Evolutionary conservation across 2,888 invertebrate species (phyloP), one percentile per base, ranked within the genome.

Genomic region (Sinodicranocentrus sp.): DNA sequence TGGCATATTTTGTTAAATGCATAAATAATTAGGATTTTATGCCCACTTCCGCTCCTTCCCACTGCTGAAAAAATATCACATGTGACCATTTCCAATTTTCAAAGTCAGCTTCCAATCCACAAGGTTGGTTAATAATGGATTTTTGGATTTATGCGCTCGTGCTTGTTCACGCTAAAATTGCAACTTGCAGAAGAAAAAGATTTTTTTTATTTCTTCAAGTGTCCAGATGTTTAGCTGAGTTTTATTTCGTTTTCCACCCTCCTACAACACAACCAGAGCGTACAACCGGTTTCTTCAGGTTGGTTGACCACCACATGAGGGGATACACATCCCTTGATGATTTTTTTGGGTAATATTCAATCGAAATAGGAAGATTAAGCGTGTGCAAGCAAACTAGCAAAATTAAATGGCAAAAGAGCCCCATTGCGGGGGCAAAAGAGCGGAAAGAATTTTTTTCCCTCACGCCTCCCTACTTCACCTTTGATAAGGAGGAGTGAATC

Each of bases 21-120:
- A 26, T 25, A 73, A 73, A 73, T 61, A 73, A 73, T 73, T 61
- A 23, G 23, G 44, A 73, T 61, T 61, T 73, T 61, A 61, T 73
- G 61, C 73, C 39, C 26, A 73, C 61, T 73, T 73, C 73, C 73
- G 59, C 26, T 61, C 44, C 33, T 39, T 1, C 26, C 26, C 17
- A 39, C 19, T 19, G 8, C 59, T 26, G 33, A 33, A 33, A 33
- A 33, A 33, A 33, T 6, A 54, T 54, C 13, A 54, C 1, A 21
- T 21, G 10, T 54, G 54, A 8, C 1, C 44, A n/a, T 8, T 44
- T 44, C 44, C n/a, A n/a, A n/a, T n/a, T n/a, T n/a, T n/a, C n/a
- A n/a, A n/a, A n/a, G n/a, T n/a, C n/a, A n/a, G n/a, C n/a, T n/a
- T n/a, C n/a, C n/a, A n/a, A n/a, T n/a, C n/a, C 33, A 33, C 33